Evolutionary conservation across 2,113 vertebrate species (phyloP).

Genomic region (Puffinus mauretanicus): DNA sequence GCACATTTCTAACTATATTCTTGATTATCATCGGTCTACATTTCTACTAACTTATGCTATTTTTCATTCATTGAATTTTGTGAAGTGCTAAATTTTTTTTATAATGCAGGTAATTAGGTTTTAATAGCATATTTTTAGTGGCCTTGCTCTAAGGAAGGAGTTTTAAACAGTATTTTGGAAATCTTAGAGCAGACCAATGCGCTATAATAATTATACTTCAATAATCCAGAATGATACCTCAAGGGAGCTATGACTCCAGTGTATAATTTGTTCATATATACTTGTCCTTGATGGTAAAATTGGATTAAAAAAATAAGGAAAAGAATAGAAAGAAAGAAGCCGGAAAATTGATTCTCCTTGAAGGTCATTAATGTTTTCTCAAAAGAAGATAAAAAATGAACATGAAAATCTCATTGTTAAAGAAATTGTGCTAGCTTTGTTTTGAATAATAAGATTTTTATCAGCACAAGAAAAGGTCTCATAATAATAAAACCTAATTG

Average conservation of each 20-base stretch:
- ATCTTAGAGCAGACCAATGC: background rate
- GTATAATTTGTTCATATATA: conserved; percentile 42
- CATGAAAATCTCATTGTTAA: conserved; percentile 42
- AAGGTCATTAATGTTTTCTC: conserved; percentile 58
- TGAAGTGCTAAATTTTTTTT: background rate
- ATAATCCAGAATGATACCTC: conserved; percentile 35
- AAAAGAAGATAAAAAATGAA: conserved; percentile 34
- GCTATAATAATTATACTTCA: conserved; percentile 27
- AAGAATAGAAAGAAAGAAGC: background rate
- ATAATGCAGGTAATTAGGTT: background rate
- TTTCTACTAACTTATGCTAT: background rate
- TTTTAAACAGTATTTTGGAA: background rate
- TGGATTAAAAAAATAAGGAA: background rate
- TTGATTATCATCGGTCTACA: background rate
- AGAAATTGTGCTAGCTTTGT: conserved; percentile 6
- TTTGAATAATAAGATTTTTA: conserved; percentile 2
- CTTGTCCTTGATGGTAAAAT: conserved; percentile 51
- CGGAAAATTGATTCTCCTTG: conserved; percentile 5
- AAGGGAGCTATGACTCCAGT: conserved; percentile 17
- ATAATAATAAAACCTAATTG: background rate
- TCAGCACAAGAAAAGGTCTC: background rate
- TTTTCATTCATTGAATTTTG: conserved; percentile 2
- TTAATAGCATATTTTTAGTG: background rate
- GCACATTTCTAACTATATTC: background rate
- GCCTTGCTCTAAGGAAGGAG: background rate